These are phyloP conservation scores for Alligator mississippiensis DNA, from an alignment of 2,113 vertebrate species.

Conservation along the genomic window DNA sequence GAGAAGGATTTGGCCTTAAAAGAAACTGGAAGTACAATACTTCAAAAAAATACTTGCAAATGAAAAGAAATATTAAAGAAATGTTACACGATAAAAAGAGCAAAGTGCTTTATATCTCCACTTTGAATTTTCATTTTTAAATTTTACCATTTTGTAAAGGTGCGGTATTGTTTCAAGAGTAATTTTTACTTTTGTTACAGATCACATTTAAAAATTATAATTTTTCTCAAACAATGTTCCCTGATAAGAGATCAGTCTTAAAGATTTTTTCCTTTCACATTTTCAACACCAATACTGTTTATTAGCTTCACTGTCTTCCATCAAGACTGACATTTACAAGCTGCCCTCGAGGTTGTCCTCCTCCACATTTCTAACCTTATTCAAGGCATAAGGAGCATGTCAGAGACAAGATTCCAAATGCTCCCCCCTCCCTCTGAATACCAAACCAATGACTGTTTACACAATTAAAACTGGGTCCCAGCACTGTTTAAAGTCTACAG, in stretches of 20 bases:
- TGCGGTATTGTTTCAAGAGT: background rate
- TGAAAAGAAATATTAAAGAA: too few species aligned
- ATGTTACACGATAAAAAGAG: background rate
- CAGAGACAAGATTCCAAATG: conserved; percentile 66
- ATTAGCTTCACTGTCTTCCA: conserved; percentile 52
- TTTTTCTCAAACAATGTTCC: background rate
- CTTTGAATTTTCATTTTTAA: background rate
- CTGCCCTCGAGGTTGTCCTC: conserved; percentile 55
- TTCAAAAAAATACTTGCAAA: background rate
- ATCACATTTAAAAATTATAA: background rate
- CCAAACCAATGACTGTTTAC: conserved; percentile 61
- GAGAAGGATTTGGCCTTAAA: background rate
- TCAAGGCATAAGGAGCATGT: conserved; percentile 62
- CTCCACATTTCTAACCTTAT: conserved; percentile 61
- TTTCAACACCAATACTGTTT: conserved; percentile 33
- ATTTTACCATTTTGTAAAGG: background rate
- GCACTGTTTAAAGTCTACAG: background rate
- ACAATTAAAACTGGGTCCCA: conserved; percentile 35
- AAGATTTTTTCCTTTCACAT: conserved; percentile 54
- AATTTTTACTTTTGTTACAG: background rate
- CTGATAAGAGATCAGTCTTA: background rate
- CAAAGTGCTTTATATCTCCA: background rate
- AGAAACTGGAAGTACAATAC: background rate
- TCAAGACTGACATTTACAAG: conserved; percentile 74
- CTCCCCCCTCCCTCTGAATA: conserved; percentile 61